phyloP scores from a whole-genome alignment of 2,113 vertebrate species.

The Cairina moschata region DNA sequence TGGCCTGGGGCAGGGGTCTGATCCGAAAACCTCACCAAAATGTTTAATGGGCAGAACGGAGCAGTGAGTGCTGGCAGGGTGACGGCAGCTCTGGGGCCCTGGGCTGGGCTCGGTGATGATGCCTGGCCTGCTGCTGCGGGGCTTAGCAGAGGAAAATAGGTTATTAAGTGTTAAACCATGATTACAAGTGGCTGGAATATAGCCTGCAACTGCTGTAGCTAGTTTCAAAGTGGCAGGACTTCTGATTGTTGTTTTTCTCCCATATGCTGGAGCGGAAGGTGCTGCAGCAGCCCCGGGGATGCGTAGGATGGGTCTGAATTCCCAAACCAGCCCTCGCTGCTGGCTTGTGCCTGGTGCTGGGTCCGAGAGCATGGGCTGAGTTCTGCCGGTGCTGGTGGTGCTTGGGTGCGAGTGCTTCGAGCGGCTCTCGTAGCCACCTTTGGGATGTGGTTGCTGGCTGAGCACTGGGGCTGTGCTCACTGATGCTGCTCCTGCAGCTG shows the following conservation, averaged over 20 bases:
- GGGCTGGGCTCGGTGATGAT: not conserved
- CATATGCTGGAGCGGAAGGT: fast-evolving
- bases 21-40: not conserved
- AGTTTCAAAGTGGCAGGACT: not conserved
- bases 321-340: fast-evolving
- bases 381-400: not conserved
- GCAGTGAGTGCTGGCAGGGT: too few species aligned
- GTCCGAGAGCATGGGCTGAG: not conserved
- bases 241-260: not conserved
- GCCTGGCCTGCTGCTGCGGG: not conserved
- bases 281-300: not conserved
- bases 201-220: not conserved
- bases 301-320: not conserved
- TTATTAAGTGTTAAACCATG: not conserved
- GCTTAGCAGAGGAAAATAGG: not conserved
- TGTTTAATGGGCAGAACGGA: not conserved
- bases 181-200: slow-evolving; percentile 14
- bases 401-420: not conserved
- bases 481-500: not conserved
- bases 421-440: not conserved
- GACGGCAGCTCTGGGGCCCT: not conserved
- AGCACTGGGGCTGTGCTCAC: not conserved
- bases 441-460: not conserved
- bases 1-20: not conserved
- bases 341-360: not conserved